A percentile compares a stretch with the other conserved stretches of the same genome.
Conservation (phyloP, 2,113 vertebrate genomes). For the Hippocampus abdominalis region DNA sequence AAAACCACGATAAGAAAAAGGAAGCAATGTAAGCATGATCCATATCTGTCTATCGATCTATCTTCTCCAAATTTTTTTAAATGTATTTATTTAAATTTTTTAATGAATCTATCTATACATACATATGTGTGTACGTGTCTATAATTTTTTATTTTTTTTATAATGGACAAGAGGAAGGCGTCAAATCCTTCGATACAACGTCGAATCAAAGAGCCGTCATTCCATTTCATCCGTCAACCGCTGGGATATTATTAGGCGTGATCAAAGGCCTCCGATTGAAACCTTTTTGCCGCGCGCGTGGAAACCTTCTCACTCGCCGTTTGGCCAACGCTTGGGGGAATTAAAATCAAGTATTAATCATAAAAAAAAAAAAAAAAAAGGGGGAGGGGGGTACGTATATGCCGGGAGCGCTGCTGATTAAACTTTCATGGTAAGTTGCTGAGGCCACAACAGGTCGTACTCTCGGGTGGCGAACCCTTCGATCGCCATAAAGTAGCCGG, state of each 20-base stretch:
- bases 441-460: slow-evolving; percentile 72
- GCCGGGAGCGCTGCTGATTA: slow-evolving; percentile 62
- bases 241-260: slow-evolving; percentile 61
- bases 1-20: neutral
- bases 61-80: too few species aligned
- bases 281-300: slow-evolving; percentile 56
- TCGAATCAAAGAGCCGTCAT: slow-evolving; percentile 66
- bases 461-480: slow-evolving; percentile 61
- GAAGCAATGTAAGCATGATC: neutral
- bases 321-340: slow-evolving; percentile 44
- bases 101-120: too few species aligned
- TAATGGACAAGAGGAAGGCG: slow-evolving; percentile 17
- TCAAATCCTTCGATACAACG: neutral
- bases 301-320: slow-evolving; percentile 41
- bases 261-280: slow-evolving; percentile 66
- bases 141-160: too few species aligned
- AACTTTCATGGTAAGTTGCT: slow-evolving; percentile 63
- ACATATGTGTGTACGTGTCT: too few species aligned
- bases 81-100: too few species aligned
- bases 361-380: slow-evolving; percentile 49
- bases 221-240: slow-evolving; percentile 60
- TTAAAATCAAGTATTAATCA: slow-evolving; percentile 38
- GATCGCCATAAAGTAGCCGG: slow-evolving; percentile 39
- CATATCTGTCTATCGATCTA: too few species aligned
- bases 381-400: slow-evolving; percentile 33